Conservation (phyloP, 2,113 vertebrate species). For the Tiliqua scincoides region DNA sequence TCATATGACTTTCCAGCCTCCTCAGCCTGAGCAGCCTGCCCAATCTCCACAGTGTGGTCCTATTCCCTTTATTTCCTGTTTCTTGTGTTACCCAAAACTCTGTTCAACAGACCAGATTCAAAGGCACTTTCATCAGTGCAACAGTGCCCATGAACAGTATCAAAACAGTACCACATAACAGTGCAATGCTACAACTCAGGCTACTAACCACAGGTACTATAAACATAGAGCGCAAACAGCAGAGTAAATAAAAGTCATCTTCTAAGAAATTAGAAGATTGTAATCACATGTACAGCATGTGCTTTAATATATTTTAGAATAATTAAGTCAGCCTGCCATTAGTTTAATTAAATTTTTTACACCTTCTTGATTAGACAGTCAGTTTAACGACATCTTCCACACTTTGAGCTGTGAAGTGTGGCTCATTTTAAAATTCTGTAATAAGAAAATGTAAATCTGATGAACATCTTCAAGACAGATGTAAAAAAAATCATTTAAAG, state of each 20-base stretch:
- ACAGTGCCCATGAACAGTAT: neutral
- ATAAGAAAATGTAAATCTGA: constrained; percentile 80
- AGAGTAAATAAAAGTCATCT: constrained; percentile 47
- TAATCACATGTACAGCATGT: constrained; percentile 44
- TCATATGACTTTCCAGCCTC: neutral
- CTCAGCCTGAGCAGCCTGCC: neutral
- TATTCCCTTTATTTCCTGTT: neutral
- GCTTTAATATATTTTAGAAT: constrained; percentile 77
- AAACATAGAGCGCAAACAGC: neutral
- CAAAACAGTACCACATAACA: neutral
- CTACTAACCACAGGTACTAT: neutral
- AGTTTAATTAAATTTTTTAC: constrained; percentile 88
- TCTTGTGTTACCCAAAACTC: neutral
- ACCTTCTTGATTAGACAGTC: constrained; percentile 86
- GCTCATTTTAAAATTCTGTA: constrained; percentile 72
- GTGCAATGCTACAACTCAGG: neutral
- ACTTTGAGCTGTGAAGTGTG: constrained; percentile 74
- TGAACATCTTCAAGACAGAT: constrained; percentile 69
- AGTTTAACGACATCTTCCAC: constrained; percentile 83
- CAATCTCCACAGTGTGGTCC: neutral
- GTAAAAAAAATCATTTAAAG: constrained; percentile 66
- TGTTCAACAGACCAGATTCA: neutral
- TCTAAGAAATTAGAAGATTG: constrained; percentile 45
- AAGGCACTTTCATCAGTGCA: neutral
- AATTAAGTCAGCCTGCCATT: constrained; percentile 78